Evolutionary conservation across 2,113 vertebrate genomes (phyloP).

Genomic region (Leucoraja erinaceus): DNA sequence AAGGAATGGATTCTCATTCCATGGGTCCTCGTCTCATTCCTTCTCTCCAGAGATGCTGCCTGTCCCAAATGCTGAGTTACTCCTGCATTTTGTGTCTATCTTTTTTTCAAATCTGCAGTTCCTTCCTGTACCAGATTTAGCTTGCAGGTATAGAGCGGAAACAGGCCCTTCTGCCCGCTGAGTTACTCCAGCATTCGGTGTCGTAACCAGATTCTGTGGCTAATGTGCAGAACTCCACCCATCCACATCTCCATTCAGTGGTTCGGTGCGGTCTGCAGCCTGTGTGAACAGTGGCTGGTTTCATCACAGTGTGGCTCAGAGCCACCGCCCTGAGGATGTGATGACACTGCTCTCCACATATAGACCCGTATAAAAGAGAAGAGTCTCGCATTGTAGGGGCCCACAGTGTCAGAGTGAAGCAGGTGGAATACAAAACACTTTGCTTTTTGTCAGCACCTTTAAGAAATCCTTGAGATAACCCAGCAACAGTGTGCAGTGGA

Average conservation of each 20-base stretch:
- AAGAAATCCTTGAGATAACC: background rate
- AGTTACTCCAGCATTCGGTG: too few relatives aligned
- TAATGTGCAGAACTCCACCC: background rate
- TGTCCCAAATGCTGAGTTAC: too few relatives aligned
- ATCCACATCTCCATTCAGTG: background rate
- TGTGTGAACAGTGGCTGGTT: background rate
- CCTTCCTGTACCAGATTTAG: too few relatives aligned
- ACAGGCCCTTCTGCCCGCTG: too few relatives aligned
- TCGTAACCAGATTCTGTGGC: background rate
- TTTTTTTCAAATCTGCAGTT: too few relatives aligned
- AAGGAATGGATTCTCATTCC: too few relatives aligned
- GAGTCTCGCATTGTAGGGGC: background rate
- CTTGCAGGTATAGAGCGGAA: too few relatives aligned
- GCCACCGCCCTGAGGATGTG: background rate
- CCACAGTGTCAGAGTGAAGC: background rate
- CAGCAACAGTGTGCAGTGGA: too few relatives aligned
- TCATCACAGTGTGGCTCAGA: background rate
- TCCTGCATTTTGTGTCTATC: too few relatives aligned
- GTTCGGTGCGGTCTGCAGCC: background rate
- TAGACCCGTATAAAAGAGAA: background rate
- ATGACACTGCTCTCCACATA: background rate
- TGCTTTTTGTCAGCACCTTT: background rate
- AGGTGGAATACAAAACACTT: background rate
- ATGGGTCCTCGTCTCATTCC: too few relatives aligned
- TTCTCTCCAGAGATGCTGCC: too few relatives aligned